Percentiles rank a stretch among this genome's conserved stretches.
phyloP scores from a whole-genome alignment of 64 coral and sea anemone genomes.

The Stichodactyla helianthus region DNA sequence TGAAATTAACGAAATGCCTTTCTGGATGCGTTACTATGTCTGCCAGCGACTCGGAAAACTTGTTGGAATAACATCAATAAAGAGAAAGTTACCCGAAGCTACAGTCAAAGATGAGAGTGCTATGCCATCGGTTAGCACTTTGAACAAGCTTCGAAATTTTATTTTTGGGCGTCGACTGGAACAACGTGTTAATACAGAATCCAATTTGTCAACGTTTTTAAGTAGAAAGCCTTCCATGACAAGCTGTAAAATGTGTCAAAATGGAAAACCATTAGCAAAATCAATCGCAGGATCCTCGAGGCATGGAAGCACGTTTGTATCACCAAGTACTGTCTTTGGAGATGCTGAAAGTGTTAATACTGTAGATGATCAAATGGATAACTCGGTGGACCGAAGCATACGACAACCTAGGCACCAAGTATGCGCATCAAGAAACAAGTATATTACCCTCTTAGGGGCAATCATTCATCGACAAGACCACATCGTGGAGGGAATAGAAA shows the following conservation, averaged over 20 bases:
- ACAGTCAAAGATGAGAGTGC: neutral
- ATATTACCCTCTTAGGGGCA: neutral
- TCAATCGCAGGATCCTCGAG: neutral
- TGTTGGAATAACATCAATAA: neutral
- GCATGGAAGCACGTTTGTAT: neutral
- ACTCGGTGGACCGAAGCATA: neutral
- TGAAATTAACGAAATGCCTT: slow-evolving; percentile 27
- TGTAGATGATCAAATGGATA: slow-evolving; percentile 9
- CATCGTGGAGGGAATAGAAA: slow-evolving; percentile 1
- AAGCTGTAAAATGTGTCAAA: slow-evolving; percentile 7
- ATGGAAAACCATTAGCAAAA: neutral
- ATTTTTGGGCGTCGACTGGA: neutral
- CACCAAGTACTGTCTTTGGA: slow-evolving; percentile 13
- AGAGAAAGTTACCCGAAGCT: neutral
- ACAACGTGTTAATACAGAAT: neutral
- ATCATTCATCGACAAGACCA: slow-evolving; percentile 30
- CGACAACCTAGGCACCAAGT: neutral
- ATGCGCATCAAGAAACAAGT: neutral
- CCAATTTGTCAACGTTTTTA: neutral
- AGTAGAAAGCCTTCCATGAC: slow-evolving; percentile 9
- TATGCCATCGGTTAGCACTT: neutral
- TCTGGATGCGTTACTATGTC: slow-evolving; percentile 21
- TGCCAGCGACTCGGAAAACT: slow-evolving; percentile 8
- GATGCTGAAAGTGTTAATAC: slow-evolving; percentile 14
- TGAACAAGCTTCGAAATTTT: neutral